phyloP scores from a whole-genome alignment of 2,888 invertebrate genomes.

The Caradrina kadenii region DNA sequence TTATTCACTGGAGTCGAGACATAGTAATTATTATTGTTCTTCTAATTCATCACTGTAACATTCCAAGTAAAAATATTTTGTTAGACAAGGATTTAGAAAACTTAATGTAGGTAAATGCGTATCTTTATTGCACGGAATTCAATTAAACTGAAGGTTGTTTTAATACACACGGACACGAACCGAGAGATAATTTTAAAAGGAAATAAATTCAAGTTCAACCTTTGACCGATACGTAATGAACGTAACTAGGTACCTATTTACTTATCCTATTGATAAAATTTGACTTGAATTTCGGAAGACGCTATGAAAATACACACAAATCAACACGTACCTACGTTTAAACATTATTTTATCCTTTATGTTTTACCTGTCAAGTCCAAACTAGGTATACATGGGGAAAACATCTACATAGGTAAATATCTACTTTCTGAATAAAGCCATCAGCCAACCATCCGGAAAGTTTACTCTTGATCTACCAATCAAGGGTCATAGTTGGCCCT shows the following conservation, averaged over 20 bases:
- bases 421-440: background rate
- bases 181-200: background rate
- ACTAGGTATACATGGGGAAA: background rate
- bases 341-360: background rate
- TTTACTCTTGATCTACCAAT: conserved; percentile 7
- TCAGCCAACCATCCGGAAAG: too few relatives aligned
- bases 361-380: background rate
- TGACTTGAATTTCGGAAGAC: background rate
- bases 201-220: conserved; percentile 12
- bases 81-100: conserved; percentile 31
- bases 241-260: background rate
- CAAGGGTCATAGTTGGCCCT: conserved; percentile 24
- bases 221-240: conserved; percentile 37
- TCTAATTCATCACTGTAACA: conserved; percentile 48
- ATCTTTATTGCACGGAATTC: conserved; percentile 7
- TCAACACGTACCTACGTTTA: background rate
- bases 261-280: background rate
- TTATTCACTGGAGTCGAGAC: conserved; percentile 49
- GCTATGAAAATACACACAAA: too few relatives aligned
- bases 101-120: background rate
- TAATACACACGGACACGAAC: conserved; percentile 7
- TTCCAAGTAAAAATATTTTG: conserved; percentile 36
- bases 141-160: conserved; percentile 27
- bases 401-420: background rate
- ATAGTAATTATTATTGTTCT: conserved; percentile 56